Percentiles rank a stretch among this genome's conserved stretches.
phyloP scores from a whole-genome alignment of 1,140 invertebrate genomes.

The Sitodiplosis mosellana region DNA sequence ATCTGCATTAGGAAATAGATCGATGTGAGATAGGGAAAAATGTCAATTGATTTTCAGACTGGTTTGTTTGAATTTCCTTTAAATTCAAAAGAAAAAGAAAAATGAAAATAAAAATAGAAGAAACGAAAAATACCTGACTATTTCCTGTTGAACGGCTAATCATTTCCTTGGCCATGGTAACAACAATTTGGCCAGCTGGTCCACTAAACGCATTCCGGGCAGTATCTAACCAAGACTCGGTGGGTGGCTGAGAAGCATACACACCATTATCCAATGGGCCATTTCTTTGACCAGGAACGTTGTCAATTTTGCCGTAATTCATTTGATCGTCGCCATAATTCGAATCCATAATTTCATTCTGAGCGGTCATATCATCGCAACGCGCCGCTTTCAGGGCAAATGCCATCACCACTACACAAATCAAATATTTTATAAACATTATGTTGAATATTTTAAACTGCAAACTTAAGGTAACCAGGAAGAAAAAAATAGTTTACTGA shows the following conservation, averaged over 20 bases:
- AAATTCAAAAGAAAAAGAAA: background rate
- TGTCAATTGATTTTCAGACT: slow-evolving; percentile 1
- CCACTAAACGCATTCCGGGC: slow-evolving; percentile 30
- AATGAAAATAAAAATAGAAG: background rate
- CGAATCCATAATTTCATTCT: no score
- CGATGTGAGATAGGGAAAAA: no score
- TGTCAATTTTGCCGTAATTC: background rate
- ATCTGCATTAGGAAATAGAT: no score
- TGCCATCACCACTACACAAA: no score
- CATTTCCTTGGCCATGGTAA: slow-evolving; percentile 43
- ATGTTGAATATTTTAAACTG: no score
- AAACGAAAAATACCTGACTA: slow-evolving; percentile 31
- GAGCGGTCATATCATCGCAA: no score
- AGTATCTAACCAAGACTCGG: slow-evolving; percentile 27
- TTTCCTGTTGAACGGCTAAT: slow-evolving; percentile 41
- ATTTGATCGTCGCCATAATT: no score
- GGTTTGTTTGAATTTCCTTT: slow-evolving; percentile 1
- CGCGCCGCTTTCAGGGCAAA: no score
- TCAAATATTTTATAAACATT: no score
- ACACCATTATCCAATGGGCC: background rate
- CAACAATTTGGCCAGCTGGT: slow-evolving; percentile 34
- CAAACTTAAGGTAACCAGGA: no score
- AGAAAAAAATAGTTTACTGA: no score
- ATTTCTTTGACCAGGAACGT: background rate
- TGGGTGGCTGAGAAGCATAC: slow-evolving; percentile 18